Evolutionary conservation across 37 sponge, comb jelly and placozoan species (phyloP), one percentile per base, ranked within the genome.

Genomic region (Chondrilla cf. caribensis): DNA sequence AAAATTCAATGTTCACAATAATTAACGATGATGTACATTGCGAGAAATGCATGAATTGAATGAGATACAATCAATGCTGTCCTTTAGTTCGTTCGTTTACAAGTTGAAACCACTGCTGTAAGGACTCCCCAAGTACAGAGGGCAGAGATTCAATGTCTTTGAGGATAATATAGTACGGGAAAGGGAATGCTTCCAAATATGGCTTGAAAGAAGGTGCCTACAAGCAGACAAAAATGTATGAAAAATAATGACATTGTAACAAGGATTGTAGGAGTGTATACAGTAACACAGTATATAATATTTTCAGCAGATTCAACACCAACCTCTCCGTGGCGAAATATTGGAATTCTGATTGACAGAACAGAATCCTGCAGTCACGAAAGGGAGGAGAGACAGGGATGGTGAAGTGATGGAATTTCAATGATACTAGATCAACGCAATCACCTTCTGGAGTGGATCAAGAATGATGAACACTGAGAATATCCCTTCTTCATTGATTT

Each of bases 181-280:
- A 98, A n/a, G 99, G 99, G 51, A 98, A 98, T 67, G 82, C 86
- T 28, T 98, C 99, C 87, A 98, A 55, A 67, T 98, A 98, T 0
- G 88, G 68, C 78, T 89, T 90, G 51, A 98, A 82, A 29, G 81
- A 42, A 19, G 88, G 90, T 17, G 70, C 70, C 89, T 87, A 78
- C 22, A 54, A 19, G 78, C 22, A 51, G 81, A 40, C 44, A 54
- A 38, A 41, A 17, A 33, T 9, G 2, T 35, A 77, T 7, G 41
- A 80, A 32, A 2, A 60, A 47, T 60, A 0, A n/a, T n/a, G n/a
- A n/a, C n/a, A n/a, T n/a, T n/a, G n/a, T n/a, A n/a, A n/a, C n/a
- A n/a, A n/a, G n/a, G n/a, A n/a, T n/a, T n/a, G n/a, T n/a, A n/a
- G n/a, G 25, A 3, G 24, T 60, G 79, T 29, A 75, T 28, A 22